Conservation (phyloP, 2,888 invertebrate genomes). For the Lithophane semibrunnea region DNA sequence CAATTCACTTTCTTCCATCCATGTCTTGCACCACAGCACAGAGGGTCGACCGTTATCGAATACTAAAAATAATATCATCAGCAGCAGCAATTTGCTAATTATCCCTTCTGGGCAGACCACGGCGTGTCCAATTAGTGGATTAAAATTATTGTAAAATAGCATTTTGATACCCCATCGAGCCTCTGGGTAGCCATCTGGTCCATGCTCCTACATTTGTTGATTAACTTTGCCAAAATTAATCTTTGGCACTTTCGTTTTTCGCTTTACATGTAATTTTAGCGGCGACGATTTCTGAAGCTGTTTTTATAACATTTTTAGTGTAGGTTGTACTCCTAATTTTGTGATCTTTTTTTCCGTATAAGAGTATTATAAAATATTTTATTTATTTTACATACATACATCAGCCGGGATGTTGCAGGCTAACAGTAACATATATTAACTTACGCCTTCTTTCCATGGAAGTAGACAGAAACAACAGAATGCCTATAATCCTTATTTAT, state of each 20-base stretch:
- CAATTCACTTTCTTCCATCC: background rate
- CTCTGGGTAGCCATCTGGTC: slow-evolving; percentile 81
- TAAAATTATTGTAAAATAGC: slow-evolving; percentile 86
- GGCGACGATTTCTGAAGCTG: slow-evolving; percentile 36
- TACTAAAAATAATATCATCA: slow-evolving; percentile 81
- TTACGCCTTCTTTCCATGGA: too few relatives aligned
- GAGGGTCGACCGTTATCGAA: slow-evolving; percentile 68
- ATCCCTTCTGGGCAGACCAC: slow-evolving; percentile 72
- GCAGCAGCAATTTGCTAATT: slow-evolving; percentile 83
- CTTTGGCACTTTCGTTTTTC: slow-evolving; percentile 63
- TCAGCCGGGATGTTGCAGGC: too few relatives aligned
- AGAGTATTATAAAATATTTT: too few relatives aligned
- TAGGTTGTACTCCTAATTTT: too few relatives aligned
- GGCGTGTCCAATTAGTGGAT: slow-evolving; percentile 83
- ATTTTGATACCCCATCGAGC: slow-evolving; percentile 77
- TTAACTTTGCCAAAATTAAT: slow-evolving; percentile 76
- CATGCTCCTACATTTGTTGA: slow-evolving; percentile 74
- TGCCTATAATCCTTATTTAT: too few relatives aligned
- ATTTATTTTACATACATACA: too few relatives aligned
- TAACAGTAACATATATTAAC: too few relatives aligned
- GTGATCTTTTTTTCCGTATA: background rate
- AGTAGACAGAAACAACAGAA: too few relatives aligned
- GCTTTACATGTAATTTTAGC: slow-evolving; percentile 55
- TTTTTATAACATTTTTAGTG: background rate
- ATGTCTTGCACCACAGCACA: slow-evolving; percentile 50